Evolutionary conservation across 2,797 vertebrate genomes (phyloP).

Genomic region (Dromococcyx pavoninus): DNA sequence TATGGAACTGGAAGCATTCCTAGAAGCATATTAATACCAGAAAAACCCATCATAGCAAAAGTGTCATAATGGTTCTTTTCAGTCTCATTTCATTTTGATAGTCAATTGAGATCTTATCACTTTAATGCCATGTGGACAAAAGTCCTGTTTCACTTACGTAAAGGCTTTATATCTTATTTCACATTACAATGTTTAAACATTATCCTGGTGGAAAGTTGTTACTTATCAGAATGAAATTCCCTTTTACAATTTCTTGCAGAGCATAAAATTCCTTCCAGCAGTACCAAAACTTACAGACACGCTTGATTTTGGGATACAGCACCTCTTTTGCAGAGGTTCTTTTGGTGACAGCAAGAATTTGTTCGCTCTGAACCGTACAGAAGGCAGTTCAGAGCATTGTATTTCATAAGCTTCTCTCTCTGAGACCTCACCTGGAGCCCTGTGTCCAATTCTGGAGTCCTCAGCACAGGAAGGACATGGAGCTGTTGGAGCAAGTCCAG

Average conservation of each 20-base stretch:
- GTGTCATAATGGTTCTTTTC: neutral
- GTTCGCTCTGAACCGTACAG: neutral
- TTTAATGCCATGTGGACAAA: neutral
- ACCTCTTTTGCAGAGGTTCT: neutral
- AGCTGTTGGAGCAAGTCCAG: no score
- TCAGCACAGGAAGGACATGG: no score
- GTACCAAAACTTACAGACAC: neutral
- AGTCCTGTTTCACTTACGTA: neutral
- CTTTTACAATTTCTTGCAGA: neutral
- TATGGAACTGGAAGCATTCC: neutral
- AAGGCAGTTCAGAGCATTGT: neutral
- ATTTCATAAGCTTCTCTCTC: neutral
- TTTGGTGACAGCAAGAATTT: rapidly evolving
- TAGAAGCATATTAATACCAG: neutral
- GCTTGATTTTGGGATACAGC: neutral
- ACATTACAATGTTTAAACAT: neutral
- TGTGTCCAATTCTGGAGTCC: no score
- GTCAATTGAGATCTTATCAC: neutral
- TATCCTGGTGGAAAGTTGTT: neutral
- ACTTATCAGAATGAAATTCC: neutral
- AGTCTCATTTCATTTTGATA: neutral
- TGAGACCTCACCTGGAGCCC: no score
- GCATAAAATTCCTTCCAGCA: neutral
- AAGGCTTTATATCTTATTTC: neutral
- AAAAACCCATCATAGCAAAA: neutral